Conservation (phyloP, 1,140 invertebrate species). For the Portunus trituberculatus region DNA sequence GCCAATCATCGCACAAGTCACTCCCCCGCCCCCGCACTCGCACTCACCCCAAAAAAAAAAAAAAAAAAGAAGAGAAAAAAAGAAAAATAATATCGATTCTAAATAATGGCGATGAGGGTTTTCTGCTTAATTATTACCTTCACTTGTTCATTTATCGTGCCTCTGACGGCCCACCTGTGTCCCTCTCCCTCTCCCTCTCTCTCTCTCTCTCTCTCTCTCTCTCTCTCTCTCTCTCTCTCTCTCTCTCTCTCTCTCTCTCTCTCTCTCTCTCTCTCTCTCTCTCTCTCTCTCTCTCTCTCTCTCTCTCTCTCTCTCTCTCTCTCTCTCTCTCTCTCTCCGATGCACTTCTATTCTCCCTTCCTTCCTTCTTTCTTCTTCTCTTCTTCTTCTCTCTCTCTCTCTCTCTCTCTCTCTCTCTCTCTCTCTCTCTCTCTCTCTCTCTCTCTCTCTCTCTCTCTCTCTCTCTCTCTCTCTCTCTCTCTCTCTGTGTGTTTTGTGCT, state of each 20-base stretch:
- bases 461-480: neutral
- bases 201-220: constrained; percentile 20
- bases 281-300: constrained; percentile 13
- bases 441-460: constrained; percentile 34
- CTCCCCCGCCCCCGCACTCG: too few species aligned
- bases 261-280: constrained; percentile 41
- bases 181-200: neutral
- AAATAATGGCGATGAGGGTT: too few species aligned
- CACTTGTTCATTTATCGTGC: neutral
- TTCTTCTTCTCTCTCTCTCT: neutral
- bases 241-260: constrained; percentile 40
- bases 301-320: constrained; percentile 35
- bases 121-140: constrained; percentile 7
- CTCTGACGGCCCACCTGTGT: neutral
- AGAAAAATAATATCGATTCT: too few species aligned
- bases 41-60: too few species aligned
- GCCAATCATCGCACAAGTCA: too few species aligned
- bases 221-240: neutral
- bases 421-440: neutral
- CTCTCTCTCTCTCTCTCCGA: neutral
- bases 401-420: neutral
- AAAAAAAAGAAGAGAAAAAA: too few species aligned
- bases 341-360: neutral
- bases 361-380: neutral
- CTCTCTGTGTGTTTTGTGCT: neutral